A percentile compares a stretch with the other conserved stretches of the same genome.
Evolutionary conservation across 1,140 invertebrate species (phyloP).

Genomic region (Penaeus indicus): DNA sequence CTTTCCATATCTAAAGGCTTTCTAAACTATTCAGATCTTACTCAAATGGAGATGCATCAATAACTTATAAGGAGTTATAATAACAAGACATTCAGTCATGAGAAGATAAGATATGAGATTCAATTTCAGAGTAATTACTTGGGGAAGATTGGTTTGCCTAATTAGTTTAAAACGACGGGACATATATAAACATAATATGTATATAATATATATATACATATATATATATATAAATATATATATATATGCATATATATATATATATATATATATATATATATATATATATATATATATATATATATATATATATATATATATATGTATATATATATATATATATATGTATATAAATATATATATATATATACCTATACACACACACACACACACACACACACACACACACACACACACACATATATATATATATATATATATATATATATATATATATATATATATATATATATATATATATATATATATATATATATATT

Average conservation of each 20-base stretch:
- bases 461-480: conserved; percentile 21
- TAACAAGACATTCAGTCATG: no score
- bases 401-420: neutral
- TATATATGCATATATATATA: conserved; percentile 2
- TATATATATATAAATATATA: conserved; percentile 6
- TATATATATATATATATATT: conserved; percentile 12
- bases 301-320: no score
- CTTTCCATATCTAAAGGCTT: no score
- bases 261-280: conserved; percentile 13
- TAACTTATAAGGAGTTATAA: no score
- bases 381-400: neutral
- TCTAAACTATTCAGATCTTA: no score
- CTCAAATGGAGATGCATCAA: no score
- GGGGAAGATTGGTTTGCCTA: no score
- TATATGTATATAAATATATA: conserved; percentile 19
- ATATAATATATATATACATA: conserved; percentile 18
- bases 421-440: neutral
- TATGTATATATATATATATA: neutral
- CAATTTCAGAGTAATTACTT: no score
- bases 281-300: no score
- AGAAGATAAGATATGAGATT: no score
- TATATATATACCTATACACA: conserved; percentile 2
- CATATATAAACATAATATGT: neutral
- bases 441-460: conserved; percentile 19
- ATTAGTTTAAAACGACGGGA: no score